Evolutionary conservation across 2,888 invertebrate genomes (phyloP).

Genomic region (Andricus curvator): DNA sequence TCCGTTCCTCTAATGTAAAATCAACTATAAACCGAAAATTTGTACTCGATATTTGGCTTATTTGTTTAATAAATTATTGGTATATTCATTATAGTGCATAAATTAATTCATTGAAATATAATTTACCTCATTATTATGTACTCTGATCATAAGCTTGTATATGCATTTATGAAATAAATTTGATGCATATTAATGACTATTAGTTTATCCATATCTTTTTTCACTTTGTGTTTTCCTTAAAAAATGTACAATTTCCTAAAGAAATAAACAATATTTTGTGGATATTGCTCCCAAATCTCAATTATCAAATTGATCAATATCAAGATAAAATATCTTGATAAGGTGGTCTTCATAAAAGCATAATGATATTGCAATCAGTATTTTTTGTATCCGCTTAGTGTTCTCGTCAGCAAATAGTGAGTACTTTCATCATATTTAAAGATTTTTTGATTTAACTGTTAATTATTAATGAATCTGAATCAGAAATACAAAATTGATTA

Average conservation of each 20-base stretch:
- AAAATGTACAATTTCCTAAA: neutral
- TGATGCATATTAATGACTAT: no score
- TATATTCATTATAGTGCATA: no score
- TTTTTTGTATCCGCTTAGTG: neutral
- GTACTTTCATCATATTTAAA: neutral
- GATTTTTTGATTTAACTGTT: neutral
- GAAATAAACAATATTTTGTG: neutral
- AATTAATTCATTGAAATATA: no score
- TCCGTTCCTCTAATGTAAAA: neutral
- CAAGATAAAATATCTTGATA: slow-evolving; percentile 20
- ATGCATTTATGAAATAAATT: no score
- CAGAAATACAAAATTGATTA: neutral
- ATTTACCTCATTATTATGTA: no score
- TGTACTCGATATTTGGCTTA: no score
- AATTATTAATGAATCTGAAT: neutral
- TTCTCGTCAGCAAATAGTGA: slow-evolving; percentile 10
- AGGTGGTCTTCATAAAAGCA: neutral
- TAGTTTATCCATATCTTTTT: no score
- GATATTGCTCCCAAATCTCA: neutral
- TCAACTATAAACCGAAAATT: no score
- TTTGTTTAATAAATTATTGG: no score
- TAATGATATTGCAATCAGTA: slow-evolving; percentile 32
- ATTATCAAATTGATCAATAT: slow-evolving; percentile 24
- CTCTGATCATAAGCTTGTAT: no score
- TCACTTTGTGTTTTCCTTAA: no score